Base-by-base conservation (phyloP, 1,140 invertebrate genomes). In the Capitella teleta region DNA sequence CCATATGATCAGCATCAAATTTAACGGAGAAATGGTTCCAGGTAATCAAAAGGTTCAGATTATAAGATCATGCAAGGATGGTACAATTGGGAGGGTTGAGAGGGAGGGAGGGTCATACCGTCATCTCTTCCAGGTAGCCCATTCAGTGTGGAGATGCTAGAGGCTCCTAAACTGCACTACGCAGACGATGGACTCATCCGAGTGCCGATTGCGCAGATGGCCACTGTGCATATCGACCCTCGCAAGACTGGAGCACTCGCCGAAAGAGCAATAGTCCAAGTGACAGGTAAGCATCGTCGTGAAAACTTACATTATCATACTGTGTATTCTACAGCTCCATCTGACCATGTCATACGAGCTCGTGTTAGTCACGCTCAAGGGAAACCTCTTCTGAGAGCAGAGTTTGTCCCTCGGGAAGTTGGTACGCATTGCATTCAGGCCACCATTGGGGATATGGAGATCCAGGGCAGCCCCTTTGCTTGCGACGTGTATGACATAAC, bases 21-120 rank as follows among this genome's bases (percentile, higher is more conserved):
- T 98, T 68, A 98, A 98, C 73, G 91, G 90, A 10, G 87, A 93
- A 70, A 82, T 87, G 21, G 88, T 97, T 5, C 90, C 91, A 49
- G 83, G 82, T 82, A 61, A 60, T n/a, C n/a, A n/a, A n/a, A n/a
- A n/a, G n/a, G n/a, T n/a, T n/a, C n/a, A n/a, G n/a, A n/a, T n/a
- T n/a, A n/a, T n/a, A n/a, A n/a, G n/a, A n/a, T n/a, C n/a, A n/a
- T n/a, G n/a, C n/a, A n/a, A n/a, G n/a, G n/a, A n/a, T n/a, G n/a
- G n/a, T n/a, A n/a, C n/a, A n/a, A n/a, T n/a, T n/a, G n/a, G n/a
- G n/a, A n/a, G n/a, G n/a, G n/a, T n/a, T n/a, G n/a, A n/a, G n/a
- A n/a, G n/a, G n/a, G n/a, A n/a, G n/a, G n/a, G n/a, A n/a, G n/a
- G n/a, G n/a, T n/a, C n/a, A n/a, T n/a, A n/a, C n/a, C n/a, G n/a